These are phyloP conservation scores for Pollenia angustigena DNA, from an alignment of 2,888 invertebrate genomes.

Conservation along the genomic window DNA sequence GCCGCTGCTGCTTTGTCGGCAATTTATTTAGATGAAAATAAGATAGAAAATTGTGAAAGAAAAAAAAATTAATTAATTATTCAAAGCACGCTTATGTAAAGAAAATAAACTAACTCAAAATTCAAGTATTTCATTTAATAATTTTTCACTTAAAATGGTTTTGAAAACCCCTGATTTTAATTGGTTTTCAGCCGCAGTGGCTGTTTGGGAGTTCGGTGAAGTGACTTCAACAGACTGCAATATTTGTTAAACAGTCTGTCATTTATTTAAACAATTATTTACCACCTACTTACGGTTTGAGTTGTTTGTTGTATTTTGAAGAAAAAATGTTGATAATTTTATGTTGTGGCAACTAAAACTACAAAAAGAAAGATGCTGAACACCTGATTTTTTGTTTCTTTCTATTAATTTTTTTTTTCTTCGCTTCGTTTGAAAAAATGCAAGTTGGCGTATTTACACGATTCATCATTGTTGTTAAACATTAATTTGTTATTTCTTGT, in stretches of 20 bases:
- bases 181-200: conserved; percentile 53
- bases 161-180: conserved; percentile 63
- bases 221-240: conserved; percentile 28
- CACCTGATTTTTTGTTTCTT: conserved; percentile 44
- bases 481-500: conserved; percentile 54
- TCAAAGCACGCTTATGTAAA: conserved; percentile 68
- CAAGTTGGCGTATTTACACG: conserved; percentile 72
- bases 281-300: conserved; percentile 57
- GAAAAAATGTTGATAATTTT: conserved; percentile 26
- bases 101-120: conserved; percentile 16
- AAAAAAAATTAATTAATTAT: conserved; percentile 62
- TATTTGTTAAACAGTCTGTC: conserved; percentile 29
- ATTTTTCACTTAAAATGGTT: conserved; percentile 48
- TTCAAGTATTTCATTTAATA: conserved; percentile 31
- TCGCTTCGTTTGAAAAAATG: conserved; percentile 34
- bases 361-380: conserved; percentile 13
- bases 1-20: conserved; percentile 59
- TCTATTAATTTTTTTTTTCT: conserved; percentile 43
- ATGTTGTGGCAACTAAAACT: conserved; percentile 17
- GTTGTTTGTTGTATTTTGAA: conserved; percentile 34
- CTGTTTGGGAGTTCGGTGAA: conserved; percentile 3
- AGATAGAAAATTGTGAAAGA: neutral
- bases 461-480: conserved; percentile 65
- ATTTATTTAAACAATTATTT: conserved; percentile 53
- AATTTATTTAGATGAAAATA: conserved; percentile 7